phyloP scores from a whole-genome alignment of 2,113 vertebrate species.

The Nesoenas mayeri region DNA sequence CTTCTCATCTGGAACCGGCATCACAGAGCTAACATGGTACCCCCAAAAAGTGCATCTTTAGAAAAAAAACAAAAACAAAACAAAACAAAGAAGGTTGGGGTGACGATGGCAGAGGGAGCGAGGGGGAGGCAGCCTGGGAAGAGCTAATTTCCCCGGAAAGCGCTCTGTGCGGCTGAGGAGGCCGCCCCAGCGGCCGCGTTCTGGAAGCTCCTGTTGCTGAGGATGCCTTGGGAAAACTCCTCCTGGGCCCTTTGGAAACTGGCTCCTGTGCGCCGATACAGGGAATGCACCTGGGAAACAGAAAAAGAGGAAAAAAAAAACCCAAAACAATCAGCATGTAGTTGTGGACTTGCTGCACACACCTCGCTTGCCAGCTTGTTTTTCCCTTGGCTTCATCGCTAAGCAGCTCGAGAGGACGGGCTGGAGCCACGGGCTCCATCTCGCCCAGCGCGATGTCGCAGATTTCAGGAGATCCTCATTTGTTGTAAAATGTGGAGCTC shows the following conservation, averaged over 20 bases:
- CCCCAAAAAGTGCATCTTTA: slow-evolving; percentile 55
- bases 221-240: slow-evolving; percentile 91
- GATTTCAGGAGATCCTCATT: not conserved
- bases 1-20: not conserved
- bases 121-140: not conserved
- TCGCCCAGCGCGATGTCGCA: not conserved
- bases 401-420: not conserved
- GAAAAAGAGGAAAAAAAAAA: too few relatives aligned
- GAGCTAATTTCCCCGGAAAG: slow-evolving; percentile 80
- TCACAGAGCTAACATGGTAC: slow-evolving; percentile 41
- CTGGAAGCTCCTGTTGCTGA: slow-evolving; percentile 87
- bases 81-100: not conserved
- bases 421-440: fast-evolving
- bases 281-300: slow-evolving; percentile 84
- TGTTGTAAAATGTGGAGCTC: not conserved
- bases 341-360: not conserved
- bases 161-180: slow-evolving; percentile 79
- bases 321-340: fast-evolving
- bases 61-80: not conserved
- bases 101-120: not conserved
- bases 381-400: fast-evolving
- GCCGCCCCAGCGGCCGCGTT: slow-evolving; percentile 80
- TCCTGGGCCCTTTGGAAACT: slow-evolving; percentile 95
- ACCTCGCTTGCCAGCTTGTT: not conserved
- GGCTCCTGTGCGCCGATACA: slow-evolving; percentile 90